phyloP scores from a whole-genome alignment of 2,113 vertebrate species.

The Podarcis raffonei region DNA sequence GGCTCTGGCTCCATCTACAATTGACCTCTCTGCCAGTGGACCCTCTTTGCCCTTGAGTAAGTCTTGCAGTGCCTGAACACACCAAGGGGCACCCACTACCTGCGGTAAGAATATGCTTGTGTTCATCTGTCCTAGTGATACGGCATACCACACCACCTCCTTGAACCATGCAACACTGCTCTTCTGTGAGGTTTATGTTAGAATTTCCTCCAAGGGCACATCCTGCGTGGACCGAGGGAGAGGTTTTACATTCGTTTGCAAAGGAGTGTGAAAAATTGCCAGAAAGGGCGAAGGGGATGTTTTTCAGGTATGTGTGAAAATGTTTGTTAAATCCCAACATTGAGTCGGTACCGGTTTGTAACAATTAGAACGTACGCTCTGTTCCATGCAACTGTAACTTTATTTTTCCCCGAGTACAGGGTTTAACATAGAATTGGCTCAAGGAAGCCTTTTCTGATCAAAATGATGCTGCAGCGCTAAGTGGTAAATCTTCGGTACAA shows the following conservation, averaged over 20 bases:
- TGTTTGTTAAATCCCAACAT: not conserved
- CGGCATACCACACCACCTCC: not conserved
- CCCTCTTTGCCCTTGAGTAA: not conserved
- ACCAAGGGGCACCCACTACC: not conserved
- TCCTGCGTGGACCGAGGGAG: not conserved
- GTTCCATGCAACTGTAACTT: not conserved
- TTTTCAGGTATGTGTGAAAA: not conserved
- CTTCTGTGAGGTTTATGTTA: not conserved
- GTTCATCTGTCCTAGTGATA: not conserved
- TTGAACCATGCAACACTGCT: not conserved
- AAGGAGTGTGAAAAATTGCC: not conserved
- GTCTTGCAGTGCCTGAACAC: no score
- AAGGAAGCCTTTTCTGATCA: not conserved
- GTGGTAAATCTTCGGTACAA: conserved; percentile 7
- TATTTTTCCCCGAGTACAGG: not conserved
- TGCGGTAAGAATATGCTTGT: not conserved
- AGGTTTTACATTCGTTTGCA: not conserved
- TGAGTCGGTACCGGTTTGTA: not conserved
- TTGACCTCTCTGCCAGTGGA: not conserved
- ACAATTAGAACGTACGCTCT: not conserved
- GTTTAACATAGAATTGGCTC: not conserved
- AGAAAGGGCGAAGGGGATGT: not conserved
- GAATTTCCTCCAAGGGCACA: no score
- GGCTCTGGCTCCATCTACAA: not conserved
- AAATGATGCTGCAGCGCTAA: not conserved